phyloP scores from a whole-genome alignment of 2,797 vertebrate species.

The Artibeus jamaicensis region DNA sequence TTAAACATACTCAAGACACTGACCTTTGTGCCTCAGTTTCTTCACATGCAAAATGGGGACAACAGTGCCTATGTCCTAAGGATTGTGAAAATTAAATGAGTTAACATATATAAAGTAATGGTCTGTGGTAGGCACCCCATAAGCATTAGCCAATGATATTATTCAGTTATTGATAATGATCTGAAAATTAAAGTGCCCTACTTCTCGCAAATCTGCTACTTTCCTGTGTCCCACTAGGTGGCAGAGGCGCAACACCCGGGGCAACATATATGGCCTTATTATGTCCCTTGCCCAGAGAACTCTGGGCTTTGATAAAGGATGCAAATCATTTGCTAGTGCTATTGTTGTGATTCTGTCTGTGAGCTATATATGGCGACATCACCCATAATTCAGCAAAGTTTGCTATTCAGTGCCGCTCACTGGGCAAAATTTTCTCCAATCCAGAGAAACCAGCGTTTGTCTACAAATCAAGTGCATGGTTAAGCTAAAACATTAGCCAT shows the following conservation, averaged over 20 bases:
- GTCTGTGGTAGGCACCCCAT: not conserved
- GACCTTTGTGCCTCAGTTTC: not conserved
- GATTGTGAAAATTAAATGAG: not conserved
- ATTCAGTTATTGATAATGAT: not conserved
- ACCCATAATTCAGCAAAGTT: not conserved
- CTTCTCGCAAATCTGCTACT: not conserved
- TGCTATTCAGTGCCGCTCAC: not conserved
- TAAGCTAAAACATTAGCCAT: not conserved
- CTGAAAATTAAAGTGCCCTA: not conserved
- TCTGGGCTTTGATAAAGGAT: not conserved
- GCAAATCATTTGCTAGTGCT: not conserved
- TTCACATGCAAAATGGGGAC: not conserved
- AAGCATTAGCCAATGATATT: not conserved
- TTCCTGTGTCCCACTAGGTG: slow-evolving; percentile 51
- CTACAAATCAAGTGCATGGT: not conserved
- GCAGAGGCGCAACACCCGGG: not conserved
- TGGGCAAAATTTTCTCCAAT: not conserved
- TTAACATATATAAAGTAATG: not conserved
- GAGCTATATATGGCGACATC: not conserved
- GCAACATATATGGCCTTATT: not conserved
- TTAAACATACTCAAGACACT: not conserved
- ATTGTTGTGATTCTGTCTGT: not conserved
- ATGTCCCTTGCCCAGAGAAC: not conserved
- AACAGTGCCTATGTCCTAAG: not conserved
- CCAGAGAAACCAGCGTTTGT: not conserved